Base-by-base conservation (phyloP, 2,888 invertebrate genomes). In the Halictus quadricinctus region DNA sequence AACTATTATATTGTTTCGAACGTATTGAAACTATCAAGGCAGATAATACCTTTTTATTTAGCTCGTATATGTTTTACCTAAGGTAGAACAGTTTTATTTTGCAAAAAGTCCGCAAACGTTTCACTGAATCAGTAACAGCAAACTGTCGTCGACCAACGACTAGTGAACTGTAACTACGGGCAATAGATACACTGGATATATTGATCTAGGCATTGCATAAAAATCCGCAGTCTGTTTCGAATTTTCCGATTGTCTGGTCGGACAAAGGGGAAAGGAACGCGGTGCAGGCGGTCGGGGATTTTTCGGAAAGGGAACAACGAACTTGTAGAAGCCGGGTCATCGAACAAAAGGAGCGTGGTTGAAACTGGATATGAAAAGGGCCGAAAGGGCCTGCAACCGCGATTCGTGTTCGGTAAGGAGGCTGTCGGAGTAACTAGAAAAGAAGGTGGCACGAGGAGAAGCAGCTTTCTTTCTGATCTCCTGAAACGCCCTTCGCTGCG, bases 321-420 rank as follows among this genome's bases (percentile, higher is more conserved):
- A 41, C 10, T 70, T 43, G 70, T 41, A 43, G 41, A 70, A 43
- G 12, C 43, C 41, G 41, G 4, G 41, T 1, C 13, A 13, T 6
- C 12, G n/a, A 70, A 70, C 43, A 41, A 70, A 70, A 13, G 41
- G 5, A 43, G 21, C 21, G n/a, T n/a, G 5, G 18, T 13, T n/a
- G n/a, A 70, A 48, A 76, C 21, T 64, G 48, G 29, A 13, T 46
- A 64, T 21, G 81, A 48, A 36, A 6, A 41, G 18, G 46, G 18
- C 25, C n/a, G 10, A 60, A 64, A 43, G 25, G 36, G 15, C 21
- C 13, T 21, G 64, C 29, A 73, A 73, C 8, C 58, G 43, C 18
- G 18, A 18, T 54, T 66, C 80, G 85, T 78, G 85, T 84, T 85
- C 81, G 81, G 86, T 74, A 79, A 86, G 79, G 74, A 80, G 50